These are phyloP conservation scores for Octopus sinensis DNA, from an alignment of 1,140 invertebrate species.

Conservation along the genomic window DNA sequence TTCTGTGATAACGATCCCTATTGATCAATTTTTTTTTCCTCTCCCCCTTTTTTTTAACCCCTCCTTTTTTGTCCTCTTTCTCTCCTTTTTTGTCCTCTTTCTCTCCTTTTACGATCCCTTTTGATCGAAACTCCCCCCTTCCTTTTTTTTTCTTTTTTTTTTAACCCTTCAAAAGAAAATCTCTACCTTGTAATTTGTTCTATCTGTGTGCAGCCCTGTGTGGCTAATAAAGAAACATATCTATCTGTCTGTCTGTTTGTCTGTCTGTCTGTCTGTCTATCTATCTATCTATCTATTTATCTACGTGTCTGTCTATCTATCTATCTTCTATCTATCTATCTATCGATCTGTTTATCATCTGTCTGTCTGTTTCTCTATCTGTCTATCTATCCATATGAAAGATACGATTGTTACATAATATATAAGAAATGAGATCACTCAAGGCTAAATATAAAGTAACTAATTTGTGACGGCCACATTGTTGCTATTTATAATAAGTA, in stretches of 20 bases:
- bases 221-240: no score
- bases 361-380: not conserved
- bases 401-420: not conserved
- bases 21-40: no score
- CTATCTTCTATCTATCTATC: not conserved
- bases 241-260: not conserved
- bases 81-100: no score
- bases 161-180: no score
- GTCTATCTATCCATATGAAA: not conserved
- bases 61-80: no score
- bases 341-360: not conserved
- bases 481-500: not conserved
- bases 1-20: no score
- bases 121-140: no score
- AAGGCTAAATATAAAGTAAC: not conserved
- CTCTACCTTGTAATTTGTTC: no score
- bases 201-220: no score
- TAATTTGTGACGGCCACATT: not conserved
- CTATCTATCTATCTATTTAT: slow-evolving; percentile 1
- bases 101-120: no score
- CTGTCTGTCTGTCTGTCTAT: not conserved
- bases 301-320: not conserved
- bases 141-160: no score
- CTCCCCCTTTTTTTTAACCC: no score
- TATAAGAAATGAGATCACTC: not conserved